A percentile compares a stretch with the other conserved stretches of the same genome.
phyloP scores from a whole-genome alignment of 2,888 invertebrate species.

The Lomographa bimaculata region DNA sequence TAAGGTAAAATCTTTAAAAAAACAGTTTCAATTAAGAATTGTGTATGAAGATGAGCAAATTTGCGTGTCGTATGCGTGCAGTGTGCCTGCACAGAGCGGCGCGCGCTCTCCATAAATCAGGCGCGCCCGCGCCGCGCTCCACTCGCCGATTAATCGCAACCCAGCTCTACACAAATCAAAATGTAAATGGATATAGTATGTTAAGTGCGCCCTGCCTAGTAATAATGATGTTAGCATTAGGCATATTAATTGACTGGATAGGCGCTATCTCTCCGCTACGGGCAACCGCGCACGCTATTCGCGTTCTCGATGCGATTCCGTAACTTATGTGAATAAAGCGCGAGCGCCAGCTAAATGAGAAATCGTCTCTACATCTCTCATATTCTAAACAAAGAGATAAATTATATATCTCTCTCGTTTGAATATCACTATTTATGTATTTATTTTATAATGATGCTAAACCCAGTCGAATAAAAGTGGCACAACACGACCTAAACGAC shows the following conservation, averaged over 20 bases:
- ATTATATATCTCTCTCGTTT: slow-evolving; percentile 46
- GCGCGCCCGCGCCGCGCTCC: slow-evolving; percentile 56
- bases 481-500: slow-evolving; percentile 55
- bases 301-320: slow-evolving; percentile 42
- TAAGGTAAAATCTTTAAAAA: too few species aligned
- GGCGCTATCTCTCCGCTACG: slow-evolving; percentile 68
- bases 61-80: too few species aligned
- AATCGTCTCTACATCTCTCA: slow-evolving; percentile 16
- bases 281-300: slow-evolving; percentile 61
- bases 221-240: slow-evolving; percentile 84
- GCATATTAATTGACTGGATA: slow-evolving; percentile 81
- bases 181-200: slow-evolving; percentile 83
- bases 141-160: slow-evolving; percentile 77
- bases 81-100: slow-evolving; percentile 37
- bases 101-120: slow-evolving; percentile 66
- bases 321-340: slow-evolving; percentile 38
- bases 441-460: slow-evolving; percentile 56
- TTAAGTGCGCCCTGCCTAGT: slow-evolving; percentile 78
- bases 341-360: slow-evolving; percentile 16
- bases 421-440: slow-evolving; percentile 53
- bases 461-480: slow-evolving; percentile 52
- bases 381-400: slow-evolving; percentile 36
- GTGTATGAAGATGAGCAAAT: slow-evolving; percentile 15
- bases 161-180: slow-evolving; percentile 80
- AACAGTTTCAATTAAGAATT: too few species aligned